phyloP scores from a whole-genome alignment of 2,888 invertebrate genomes.

The Cryptus armator region DNA sequence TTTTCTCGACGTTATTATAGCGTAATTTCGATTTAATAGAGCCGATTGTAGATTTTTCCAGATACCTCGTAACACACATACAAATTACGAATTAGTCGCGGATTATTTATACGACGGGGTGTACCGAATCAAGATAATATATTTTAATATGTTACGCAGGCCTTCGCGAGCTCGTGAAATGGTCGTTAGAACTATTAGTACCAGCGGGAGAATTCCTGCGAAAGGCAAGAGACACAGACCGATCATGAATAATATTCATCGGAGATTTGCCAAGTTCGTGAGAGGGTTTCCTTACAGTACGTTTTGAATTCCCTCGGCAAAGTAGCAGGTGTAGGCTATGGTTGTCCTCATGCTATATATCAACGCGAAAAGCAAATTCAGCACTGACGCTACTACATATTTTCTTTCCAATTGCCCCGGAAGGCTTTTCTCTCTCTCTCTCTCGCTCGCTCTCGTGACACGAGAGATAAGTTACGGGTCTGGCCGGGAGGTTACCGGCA shows the following conservation, averaged over 20 bases:
- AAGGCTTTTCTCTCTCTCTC: not conserved
- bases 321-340: conserved; percentile 48
- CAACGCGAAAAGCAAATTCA: conserved; percentile 50
- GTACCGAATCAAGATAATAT: conserved; percentile 14
- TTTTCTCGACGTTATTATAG: not conserved
- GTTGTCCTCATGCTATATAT: conserved; percentile 50
- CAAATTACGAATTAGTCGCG: conserved; percentile 8
- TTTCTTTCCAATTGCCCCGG: conserved; percentile 46
- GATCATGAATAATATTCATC: conserved; percentile 47
- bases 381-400: conserved; percentile 44
- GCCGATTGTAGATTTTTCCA: not conserved
- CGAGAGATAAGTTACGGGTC: conserved; percentile 24
- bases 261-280: conserved; percentile 27
- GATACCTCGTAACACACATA: not conserved
- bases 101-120: conserved; percentile 1
- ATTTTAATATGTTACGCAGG: not conserved
- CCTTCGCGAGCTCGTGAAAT: not conserved
- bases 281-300: not conserved
- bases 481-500: conserved; percentile 32
- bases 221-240: not conserved
- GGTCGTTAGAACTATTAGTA: not conserved
- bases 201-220: not conserved
- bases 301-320: conserved; percentile 17
- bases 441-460: conserved; percentile 31
- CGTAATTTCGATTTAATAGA: conserved; percentile 8